These are phyloP conservation scores for Arenaria interpres DNA, from an alignment of 2,113 vertebrate species.

Conservation along the genomic window DNA sequence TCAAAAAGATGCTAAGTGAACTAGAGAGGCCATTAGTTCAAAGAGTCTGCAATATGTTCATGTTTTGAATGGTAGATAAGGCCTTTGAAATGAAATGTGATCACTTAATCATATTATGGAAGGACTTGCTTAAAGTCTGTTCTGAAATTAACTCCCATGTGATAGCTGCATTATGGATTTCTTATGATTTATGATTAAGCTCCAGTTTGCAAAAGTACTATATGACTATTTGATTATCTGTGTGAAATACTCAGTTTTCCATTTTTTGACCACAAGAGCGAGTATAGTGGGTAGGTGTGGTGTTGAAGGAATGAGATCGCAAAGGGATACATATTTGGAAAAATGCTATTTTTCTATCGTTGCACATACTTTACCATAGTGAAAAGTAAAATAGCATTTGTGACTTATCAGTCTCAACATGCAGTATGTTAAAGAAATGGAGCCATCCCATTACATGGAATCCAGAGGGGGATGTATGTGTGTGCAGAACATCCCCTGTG, in stretches of 20 bases:
- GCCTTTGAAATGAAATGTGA: constrained; percentile 6
- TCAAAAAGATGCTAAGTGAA: not conserved
- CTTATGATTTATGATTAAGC: not conserved
- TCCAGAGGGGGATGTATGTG: rapidly evolving
- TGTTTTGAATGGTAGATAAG: constrained; percentile 8
- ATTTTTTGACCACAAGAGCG: not conserved
- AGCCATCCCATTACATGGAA: not conserved
- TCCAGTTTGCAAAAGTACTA: not conserved
- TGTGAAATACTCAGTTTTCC: not conserved
- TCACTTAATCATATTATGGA: not conserved
- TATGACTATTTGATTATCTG: not conserved
- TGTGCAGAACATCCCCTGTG: not conserved
- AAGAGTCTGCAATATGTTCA: not conserved
- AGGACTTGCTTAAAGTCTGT: not conserved
- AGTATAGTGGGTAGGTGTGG: not conserved
- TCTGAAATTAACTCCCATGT: not conserved
- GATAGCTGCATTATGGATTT: not conserved
- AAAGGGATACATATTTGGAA: not conserved
- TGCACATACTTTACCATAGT: not conserved
- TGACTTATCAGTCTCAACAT: not conserved
- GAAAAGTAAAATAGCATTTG: not conserved
- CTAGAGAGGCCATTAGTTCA: not conserved
- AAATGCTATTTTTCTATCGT: not conserved
- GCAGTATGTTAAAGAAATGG: not conserved
- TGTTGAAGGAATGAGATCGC: not conserved